Conservation (phyloP, 2,113 vertebrate species). For the Hucho hucho region DNA sequence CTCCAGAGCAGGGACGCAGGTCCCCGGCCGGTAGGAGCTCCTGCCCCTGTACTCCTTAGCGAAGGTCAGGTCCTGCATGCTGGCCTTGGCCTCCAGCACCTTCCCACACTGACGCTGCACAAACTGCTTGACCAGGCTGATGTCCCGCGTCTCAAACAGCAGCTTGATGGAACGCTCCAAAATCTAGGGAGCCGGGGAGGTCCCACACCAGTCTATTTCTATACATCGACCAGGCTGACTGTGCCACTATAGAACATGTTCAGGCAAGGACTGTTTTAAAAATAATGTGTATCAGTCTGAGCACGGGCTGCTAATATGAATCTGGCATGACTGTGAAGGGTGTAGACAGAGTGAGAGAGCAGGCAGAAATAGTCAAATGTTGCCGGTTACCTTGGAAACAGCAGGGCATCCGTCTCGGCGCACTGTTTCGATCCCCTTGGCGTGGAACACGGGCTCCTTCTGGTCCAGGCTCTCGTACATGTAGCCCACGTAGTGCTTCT, state of each 20-base stretch:
- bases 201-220: neutral
- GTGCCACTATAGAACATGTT: neutral
- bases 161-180: constrained; percentile 96
- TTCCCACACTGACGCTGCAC: constrained; percentile 94
- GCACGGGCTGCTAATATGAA: constrained; percentile 1
- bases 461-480: constrained; percentile 97
- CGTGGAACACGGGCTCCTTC: constrained; percentile 93
- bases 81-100: constrained; percentile 89
- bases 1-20: constrained; percentile 93
- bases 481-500: constrained; percentile 97
- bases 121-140: constrained; percentile 95
- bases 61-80: constrained; percentile 96
- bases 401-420: constrained; percentile 94
- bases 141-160: constrained; percentile 96
- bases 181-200: constrained; percentile 74
- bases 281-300: neutral
- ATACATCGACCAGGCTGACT: neutral
- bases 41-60: constrained; percentile 96
- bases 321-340: constrained; percentile 29
- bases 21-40: constrained; percentile 85
- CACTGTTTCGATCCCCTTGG: constrained; percentile 98
- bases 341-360: neutral
- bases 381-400: constrained; percentile 91
- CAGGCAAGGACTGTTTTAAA: neutral
- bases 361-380: neutral